Conservation (phyloP, 2,888 invertebrate species). For the Archaeoteleia sp. region DNA sequence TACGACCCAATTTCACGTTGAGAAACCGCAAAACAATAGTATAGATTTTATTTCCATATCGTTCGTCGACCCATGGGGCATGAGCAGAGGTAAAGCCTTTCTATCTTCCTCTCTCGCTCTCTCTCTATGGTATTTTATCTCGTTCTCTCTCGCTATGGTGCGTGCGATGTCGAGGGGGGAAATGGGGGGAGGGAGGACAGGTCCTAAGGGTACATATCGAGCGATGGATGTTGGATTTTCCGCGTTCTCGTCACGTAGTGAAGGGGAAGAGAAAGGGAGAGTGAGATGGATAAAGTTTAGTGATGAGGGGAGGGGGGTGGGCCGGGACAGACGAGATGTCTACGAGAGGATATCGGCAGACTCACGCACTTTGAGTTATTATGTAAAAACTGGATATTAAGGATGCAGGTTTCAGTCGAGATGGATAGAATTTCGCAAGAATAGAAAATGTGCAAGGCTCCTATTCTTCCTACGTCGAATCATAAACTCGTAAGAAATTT, state of each 20-base stretch:
- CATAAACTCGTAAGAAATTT: slow-evolving; percentile 28
- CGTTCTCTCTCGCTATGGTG: slow-evolving; percentile 45
- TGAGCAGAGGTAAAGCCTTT: slow-evolving; percentile 41
- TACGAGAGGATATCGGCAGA: slow-evolving; percentile 43
- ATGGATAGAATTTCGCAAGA: slow-evolving; percentile 24
- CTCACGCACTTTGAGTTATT: slow-evolving; percentile 55
- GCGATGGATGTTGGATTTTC: slow-evolving; percentile 70
- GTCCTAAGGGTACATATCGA: slow-evolving; percentile 70
- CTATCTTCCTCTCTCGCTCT: slow-evolving; percentile 42
- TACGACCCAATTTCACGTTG: slow-evolving; percentile 66
- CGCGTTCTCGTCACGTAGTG: slow-evolving; percentile 72
- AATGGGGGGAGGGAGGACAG: slow-evolving; percentile 34
- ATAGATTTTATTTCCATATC: slow-evolving; percentile 75
- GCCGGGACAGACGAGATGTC: slow-evolving; percentile 46
- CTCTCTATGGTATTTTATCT: too few relatives aligned
- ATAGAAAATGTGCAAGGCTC: slow-evolving; percentile 15
- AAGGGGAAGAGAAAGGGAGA: slow-evolving; percentile 52
- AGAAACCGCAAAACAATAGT: slow-evolving; percentile 73
- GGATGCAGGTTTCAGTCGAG: slow-evolving; percentile 25
- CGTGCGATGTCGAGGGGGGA: slow-evolving; percentile 53
- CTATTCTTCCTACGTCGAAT: slow-evolving; percentile 9
- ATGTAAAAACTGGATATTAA: slow-evolving; percentile 55
- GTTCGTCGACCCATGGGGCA: slow-evolving; percentile 51
- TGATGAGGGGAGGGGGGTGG: slow-evolving; percentile 33
- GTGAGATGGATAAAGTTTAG: slow-evolving; percentile 49